Evolutionary conservation across 1,140 invertebrate species (phyloP).

Genomic region (Ceratosolen solmsi): DNA sequence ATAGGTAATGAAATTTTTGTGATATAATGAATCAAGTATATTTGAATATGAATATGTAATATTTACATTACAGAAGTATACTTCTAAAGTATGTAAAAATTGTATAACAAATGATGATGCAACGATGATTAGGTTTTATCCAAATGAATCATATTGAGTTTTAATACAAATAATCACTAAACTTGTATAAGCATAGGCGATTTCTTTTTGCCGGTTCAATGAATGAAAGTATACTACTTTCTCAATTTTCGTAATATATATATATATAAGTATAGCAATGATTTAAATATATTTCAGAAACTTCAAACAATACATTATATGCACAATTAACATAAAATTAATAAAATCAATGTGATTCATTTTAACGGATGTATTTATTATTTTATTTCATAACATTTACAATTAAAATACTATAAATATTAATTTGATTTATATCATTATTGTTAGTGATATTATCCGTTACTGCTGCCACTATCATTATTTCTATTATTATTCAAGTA

Average conservation of each 20-base stretch:
- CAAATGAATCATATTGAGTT: neutral
- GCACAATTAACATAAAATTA: neutral
- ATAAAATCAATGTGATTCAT: too few relatives aligned
- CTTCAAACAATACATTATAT: neutral
- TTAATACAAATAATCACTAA: neutral
- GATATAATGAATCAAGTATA: neutral
- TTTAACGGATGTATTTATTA: too few relatives aligned
- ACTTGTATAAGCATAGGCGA: conserved; percentile 3
- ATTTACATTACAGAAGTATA: neutral
- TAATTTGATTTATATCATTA: too few relatives aligned
- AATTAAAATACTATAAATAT: too few relatives aligned
- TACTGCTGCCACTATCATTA: too few relatives aligned
- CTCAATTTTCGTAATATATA: conserved; percentile 1
- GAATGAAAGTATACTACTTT: conserved; percentile 13
- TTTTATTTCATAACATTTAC: too few relatives aligned
- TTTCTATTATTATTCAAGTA: too few relatives aligned
- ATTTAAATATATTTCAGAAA: neutral
- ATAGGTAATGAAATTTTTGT: neutral
- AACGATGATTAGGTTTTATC: neutral
- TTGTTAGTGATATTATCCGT: too few relatives aligned
- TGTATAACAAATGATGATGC: neutral
- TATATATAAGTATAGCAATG: neutral
- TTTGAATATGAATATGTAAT: neutral
- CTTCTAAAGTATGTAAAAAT: neutral
- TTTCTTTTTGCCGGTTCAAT: neutral